A percentile compares a stretch with the other conserved stretches of the same genome.
phyloP scores from a whole-genome alignment of 2,888 invertebrate species.

The Drosophila fulvimacula region DNA sequence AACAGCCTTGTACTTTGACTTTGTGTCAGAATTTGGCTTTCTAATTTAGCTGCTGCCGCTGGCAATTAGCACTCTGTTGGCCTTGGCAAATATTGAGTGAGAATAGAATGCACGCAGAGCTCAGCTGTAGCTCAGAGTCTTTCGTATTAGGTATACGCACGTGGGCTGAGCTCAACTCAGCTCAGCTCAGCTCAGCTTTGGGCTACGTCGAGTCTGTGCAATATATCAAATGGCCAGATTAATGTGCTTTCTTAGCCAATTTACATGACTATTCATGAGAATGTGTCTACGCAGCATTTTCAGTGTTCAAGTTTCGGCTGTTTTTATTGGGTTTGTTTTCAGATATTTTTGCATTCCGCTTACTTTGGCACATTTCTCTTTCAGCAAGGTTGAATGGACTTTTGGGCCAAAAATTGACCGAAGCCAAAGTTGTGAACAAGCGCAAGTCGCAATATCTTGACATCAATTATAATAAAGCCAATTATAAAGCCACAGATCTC shows the following conservation, averaged over 20 bases:
- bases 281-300: constrained; percentile 43
- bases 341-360: constrained; percentile 17
- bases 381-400: constrained; percentile 59
- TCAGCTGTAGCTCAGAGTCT: not conserved
- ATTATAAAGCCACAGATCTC: not conserved
- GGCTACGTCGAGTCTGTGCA: not conserved
- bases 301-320: constrained; percentile 17
- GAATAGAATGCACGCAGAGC: constrained; percentile 3
- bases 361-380: constrained; percentile 41
- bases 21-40: constrained; percentile 10
- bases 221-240: constrained; percentile 14
- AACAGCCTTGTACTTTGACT: constrained; percentile 30
- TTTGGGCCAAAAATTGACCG: constrained; percentile 3
- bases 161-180: not conserved
- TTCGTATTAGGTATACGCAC: not conserved
- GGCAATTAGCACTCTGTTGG: constrained; percentile 30
- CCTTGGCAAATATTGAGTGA: constrained; percentile 18
- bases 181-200: not conserved
- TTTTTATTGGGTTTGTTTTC: not conserved
- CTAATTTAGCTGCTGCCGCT: not conserved
- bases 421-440: constrained; percentile 6
- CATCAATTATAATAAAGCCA: not conserved
- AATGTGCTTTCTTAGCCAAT: constrained; percentile 26
- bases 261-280: constrained; percentile 35
- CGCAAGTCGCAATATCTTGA: constrained; percentile 4